A percentile compares a stretch with the other conserved stretches of the same genome.
These are phyloP conservation scores for Listronotus bonariensis DNA, from an alignment of 1,140 invertebrate genomes.

Conservation along the genomic window DNA sequence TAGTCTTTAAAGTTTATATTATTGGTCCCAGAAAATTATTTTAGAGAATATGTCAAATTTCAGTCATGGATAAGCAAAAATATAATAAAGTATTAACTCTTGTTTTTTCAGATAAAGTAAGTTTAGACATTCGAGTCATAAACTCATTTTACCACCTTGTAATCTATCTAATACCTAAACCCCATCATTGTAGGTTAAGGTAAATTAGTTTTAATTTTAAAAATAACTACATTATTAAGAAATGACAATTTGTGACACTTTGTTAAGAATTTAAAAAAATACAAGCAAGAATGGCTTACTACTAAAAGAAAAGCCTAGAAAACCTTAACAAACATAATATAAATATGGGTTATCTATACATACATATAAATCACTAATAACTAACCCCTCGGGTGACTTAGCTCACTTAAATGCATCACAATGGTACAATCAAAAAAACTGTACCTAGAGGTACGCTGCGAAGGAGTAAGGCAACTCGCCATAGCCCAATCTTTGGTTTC, in stretches of 20 bases:
- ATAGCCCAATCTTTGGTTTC: constrained; percentile 54
- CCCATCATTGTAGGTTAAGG: too few relatives aligned
- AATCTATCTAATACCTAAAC: too few relatives aligned
- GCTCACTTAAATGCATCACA: constrained; percentile 53
- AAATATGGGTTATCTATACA: constrained; percentile 24
- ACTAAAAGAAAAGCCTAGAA: constrained; percentile 29
- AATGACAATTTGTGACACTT: too few relatives aligned
- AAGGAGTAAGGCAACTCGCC: constrained; percentile 41
- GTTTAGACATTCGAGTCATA: too few relatives aligned
- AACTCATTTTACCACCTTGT: too few relatives aligned
- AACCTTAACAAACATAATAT: constrained; percentile 22
- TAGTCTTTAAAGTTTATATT: background rate
- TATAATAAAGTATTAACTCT: constrained; percentile 1
- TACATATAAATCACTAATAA: constrained; percentile 32
- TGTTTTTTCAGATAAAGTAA: too few relatives aligned
- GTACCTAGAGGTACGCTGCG: constrained; percentile 44
- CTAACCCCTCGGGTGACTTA: constrained; percentile 50
- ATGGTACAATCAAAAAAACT: constrained; percentile 46
- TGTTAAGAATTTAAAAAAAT: constrained; percentile 1
- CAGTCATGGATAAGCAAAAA: constrained; percentile 17
- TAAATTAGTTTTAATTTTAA: too few relatives aligned
- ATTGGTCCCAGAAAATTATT: constrained; percentile 20
- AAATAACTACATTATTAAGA: too few relatives aligned
- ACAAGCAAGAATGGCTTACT: background rate
- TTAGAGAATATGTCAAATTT: constrained; percentile 21